phyloP scores from a whole-genome alignment of 2,888 invertebrate genomes.

The Hydrotaea cyrtoneurina region DNA sequence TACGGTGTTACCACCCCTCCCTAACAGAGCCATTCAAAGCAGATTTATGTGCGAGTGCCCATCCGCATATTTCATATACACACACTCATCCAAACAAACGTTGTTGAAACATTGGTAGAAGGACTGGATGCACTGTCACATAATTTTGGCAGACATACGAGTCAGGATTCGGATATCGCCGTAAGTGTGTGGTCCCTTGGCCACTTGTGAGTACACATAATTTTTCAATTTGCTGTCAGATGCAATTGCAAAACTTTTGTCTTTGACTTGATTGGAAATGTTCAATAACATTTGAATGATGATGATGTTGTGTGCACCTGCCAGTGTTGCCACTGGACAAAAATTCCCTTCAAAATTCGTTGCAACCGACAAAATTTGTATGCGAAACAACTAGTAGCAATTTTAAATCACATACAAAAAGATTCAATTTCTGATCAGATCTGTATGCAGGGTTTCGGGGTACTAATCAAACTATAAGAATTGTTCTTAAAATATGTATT shows the following conservation, averaged over 20 bases:
- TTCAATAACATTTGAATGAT: slow-evolving; percentile 27
- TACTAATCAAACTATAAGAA: too few species aligned
- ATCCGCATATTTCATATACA: neutral
- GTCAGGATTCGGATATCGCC: neutral
- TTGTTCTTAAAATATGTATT: too few species aligned
- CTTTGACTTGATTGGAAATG: slow-evolving; percentile 37
- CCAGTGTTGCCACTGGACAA: too few species aligned
- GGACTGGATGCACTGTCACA: slow-evolving; percentile 18
- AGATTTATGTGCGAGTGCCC: slow-evolving; percentile 29
- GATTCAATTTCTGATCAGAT: too few species aligned
- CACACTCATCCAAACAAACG: neutral
- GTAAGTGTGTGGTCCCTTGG: slow-evolving; percentile 7
- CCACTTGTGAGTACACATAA: slow-evolving; percentile 36
- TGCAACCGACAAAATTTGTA: too few species aligned
- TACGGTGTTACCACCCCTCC: slow-evolving; percentile 10
- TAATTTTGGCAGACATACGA: slow-evolving; percentile 12
- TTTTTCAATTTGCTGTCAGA: slow-evolving; percentile 49
- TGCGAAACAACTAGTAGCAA: too few species aligned
- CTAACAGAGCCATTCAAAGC: neutral
- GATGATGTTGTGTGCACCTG: neutral
- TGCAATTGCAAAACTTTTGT: slow-evolving; percentile 48
- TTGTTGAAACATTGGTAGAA: neutral
- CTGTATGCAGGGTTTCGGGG: too few species aligned
- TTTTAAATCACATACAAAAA: too few species aligned
- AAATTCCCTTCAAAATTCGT: too few species aligned